Conservation (phyloP, 2,113 vertebrate species). For the Phyllostomus discolor region DNA sequence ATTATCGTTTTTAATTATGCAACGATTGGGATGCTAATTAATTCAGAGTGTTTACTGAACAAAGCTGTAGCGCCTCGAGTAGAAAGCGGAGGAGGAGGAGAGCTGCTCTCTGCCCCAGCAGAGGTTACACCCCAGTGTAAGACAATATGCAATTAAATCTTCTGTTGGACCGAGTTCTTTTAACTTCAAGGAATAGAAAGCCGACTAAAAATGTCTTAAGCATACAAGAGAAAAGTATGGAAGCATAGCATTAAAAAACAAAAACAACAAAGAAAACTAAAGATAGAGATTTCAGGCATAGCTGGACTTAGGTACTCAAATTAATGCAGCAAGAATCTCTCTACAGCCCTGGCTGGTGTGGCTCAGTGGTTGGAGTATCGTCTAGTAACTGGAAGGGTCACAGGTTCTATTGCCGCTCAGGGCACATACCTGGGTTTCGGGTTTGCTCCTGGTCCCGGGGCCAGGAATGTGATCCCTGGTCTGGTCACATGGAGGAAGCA, state of each 20-base stretch:
- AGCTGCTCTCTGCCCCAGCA: background rate
- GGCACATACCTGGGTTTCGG: no score
- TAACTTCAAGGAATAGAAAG: background rate
- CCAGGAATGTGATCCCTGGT: no score
- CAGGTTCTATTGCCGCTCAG: no score
- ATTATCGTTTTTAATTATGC: background rate
- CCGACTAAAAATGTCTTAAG: background rate
- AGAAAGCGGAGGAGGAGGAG: background rate
- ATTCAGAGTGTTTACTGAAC: background rate
- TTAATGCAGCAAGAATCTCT: background rate
- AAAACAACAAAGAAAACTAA: background rate
- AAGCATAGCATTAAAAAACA: background rate
- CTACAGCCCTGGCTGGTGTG: background rate
- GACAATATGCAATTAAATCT: background rate
- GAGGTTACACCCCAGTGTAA: background rate
- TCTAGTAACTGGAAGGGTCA: no score
- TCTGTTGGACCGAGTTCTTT: background rate
- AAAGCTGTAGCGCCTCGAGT: background rate
- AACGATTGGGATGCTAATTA: background rate
- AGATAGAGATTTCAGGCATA: background rate
- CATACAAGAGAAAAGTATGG: background rate
- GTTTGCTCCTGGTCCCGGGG: no score
- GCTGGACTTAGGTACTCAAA: background rate
- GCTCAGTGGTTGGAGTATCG: no score
- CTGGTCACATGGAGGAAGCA: no score